Evolutionary conservation across 1,140 invertebrate species (phyloP).

Genomic region (Orussus abietinus): DNA sequence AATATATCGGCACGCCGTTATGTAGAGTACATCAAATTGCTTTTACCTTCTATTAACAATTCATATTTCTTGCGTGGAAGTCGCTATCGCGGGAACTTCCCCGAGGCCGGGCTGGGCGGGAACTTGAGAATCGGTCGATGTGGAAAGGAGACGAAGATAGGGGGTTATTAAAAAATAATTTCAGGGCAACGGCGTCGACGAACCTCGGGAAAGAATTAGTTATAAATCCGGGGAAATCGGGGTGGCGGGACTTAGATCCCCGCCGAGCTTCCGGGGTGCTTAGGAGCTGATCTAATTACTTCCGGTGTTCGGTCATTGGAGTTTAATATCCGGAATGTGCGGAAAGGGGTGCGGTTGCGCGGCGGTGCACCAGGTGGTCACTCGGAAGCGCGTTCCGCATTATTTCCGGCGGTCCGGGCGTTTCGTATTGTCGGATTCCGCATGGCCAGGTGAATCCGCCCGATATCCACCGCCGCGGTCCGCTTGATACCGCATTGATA

Average conservation of each 20-base stretch:
- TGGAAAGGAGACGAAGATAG: no score
- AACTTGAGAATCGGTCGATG: no score
- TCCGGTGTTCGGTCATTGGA: slow-evolving; percentile 37
- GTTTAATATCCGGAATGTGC: slow-evolving; percentile 40
- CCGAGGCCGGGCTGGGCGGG: no score
- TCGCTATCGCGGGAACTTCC: slow-evolving; percentile 22
- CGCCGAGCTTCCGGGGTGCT: slow-evolving; percentile 24
- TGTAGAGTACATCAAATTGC: slow-evolving; percentile 52
- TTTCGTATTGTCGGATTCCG: slow-evolving; percentile 31
- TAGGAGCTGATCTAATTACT: slow-evolving; percentile 41
- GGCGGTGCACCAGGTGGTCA: slow-evolving; percentile 34
- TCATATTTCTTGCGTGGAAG: slow-evolving; percentile 50
- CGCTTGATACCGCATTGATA: no score
- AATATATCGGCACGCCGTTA: slow-evolving; percentile 46
- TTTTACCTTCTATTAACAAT: slow-evolving; percentile 54
- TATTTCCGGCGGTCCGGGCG: slow-evolving; percentile 28
- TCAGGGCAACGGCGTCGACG: no score
- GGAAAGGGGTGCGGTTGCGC: slow-evolving; percentile 11
- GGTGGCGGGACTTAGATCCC: neutral
- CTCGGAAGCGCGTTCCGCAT: slow-evolving; percentile 28
- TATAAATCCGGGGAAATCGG: no score
- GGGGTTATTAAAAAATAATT: no score
- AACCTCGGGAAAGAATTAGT: no score
- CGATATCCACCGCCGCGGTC: neutral
- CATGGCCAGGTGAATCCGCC: slow-evolving; percentile 22